These are phyloP conservation scores for Tanypteryx hageni DNA, from an alignment of 2,888 invertebrate species.

Conservation along the genomic window DNA sequence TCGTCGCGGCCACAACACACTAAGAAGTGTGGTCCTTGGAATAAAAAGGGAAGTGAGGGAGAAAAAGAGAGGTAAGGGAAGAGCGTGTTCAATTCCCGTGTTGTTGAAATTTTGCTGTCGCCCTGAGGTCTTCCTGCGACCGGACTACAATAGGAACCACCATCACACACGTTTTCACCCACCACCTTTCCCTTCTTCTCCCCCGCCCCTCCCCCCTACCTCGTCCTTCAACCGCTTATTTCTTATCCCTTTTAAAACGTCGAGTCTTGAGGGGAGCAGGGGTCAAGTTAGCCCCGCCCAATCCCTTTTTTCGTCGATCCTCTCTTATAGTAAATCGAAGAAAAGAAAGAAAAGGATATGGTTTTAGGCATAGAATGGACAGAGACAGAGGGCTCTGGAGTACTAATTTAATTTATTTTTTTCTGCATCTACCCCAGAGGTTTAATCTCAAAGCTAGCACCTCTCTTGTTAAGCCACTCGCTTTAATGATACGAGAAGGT, in stretches of 20 bases:
- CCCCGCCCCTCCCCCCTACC: not conserved
- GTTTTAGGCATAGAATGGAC: too few relatives aligned
- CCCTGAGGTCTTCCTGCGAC: slow-evolving; percentile 42
- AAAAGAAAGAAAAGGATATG: too few relatives aligned
- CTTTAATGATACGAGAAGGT: too few relatives aligned
- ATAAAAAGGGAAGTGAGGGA: not conserved
- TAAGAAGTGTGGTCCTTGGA: not conserved
- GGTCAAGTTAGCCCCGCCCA: not conserved
- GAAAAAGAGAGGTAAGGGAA: not conserved
- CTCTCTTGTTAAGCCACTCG: too few relatives aligned
- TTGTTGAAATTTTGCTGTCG: slow-evolving; percentile 59
- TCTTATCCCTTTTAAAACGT: slow-evolving; percentile 27
- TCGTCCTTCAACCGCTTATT: not conserved
- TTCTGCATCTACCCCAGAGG: too few relatives aligned
- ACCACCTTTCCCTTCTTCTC: slow-evolving; percentile 7
- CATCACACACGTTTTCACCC: not conserved
- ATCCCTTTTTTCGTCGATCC: not conserved
- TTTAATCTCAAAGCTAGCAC: too few relatives aligned
- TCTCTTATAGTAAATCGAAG: too few relatives aligned
- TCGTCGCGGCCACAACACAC: slow-evolving; percentile 4
- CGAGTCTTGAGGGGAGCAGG: not conserved
- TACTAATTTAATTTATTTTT: too few relatives aligned
- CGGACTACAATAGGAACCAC: not conserved
- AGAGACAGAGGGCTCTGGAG: too few relatives aligned
- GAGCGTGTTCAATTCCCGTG: slow-evolving; percentile 8